phyloP scores from a whole-genome alignment of 1,140 invertebrate species.

The Drosophila malerkotliana region DNA sequence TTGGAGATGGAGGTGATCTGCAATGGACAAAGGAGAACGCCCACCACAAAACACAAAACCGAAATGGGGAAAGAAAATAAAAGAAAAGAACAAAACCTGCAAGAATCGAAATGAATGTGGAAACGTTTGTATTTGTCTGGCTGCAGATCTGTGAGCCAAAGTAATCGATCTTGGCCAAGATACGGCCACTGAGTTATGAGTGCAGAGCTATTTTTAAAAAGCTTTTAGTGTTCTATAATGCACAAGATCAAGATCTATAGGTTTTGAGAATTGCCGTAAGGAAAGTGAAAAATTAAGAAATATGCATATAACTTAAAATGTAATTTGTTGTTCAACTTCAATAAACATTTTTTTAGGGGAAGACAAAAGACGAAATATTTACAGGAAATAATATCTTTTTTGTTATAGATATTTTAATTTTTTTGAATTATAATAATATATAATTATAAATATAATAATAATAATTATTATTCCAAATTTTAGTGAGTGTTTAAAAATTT shows the following conservation, averaged over 20 bases:
- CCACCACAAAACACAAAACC: constrained; percentile 31
- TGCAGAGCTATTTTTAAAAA: constrained; percentile 29
- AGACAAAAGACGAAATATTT: not conserved
- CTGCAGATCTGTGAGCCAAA: constrained; percentile 28
- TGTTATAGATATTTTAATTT: not conserved
- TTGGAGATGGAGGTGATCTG: constrained; percentile 20
- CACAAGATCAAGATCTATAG: constrained; percentile 6
- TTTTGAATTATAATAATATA: no score
- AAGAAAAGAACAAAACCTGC: constrained; percentile 27
- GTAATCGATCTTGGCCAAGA: constrained; percentile 39
- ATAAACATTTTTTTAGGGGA: not conserved
- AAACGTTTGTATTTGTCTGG: constrained; percentile 45
- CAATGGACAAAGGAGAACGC: constrained; percentile 41
- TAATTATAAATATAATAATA: no score
- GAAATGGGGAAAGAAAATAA: constrained; percentile 22
- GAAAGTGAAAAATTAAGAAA: not conserved
- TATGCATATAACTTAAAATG: not conserved
- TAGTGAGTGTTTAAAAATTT: no score
- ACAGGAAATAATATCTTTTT: no score
- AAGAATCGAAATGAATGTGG: constrained; percentile 42
- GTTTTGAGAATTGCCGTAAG: not conserved
- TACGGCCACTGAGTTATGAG: constrained; percentile 33
- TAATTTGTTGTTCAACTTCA: no score
- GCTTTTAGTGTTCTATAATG: constrained; percentile 19
- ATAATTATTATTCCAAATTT: not conserved